Conservation (phyloP, 2,888 invertebrate species). For the Cabera pusaria region DNA sequence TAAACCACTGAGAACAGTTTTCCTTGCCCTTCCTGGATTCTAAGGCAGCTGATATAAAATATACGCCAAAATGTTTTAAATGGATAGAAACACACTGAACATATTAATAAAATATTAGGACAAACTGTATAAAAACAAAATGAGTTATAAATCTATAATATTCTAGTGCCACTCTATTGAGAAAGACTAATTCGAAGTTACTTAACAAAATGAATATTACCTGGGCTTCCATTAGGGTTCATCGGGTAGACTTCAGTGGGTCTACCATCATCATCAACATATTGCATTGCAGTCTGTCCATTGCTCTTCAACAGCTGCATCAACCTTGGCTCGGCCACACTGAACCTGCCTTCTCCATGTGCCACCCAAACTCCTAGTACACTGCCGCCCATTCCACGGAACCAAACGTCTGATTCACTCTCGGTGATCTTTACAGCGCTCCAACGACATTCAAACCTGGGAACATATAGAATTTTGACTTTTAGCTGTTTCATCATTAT, state of each 20-base stretch:
- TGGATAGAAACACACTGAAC: too few relatives aligned
- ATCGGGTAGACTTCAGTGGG: constrained; percentile 94
- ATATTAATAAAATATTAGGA: too few relatives aligned
- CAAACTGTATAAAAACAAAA: too few relatives aligned
- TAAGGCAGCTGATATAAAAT: too few relatives aligned
- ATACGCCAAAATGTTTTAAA: too few relatives aligned
- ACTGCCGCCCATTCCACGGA: constrained; percentile 94
- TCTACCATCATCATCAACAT: constrained; percentile 90
- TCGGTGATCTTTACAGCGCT: constrained; percentile 89
- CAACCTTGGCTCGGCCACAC: constrained; percentile 76
- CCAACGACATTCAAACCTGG: constrained; percentile 88
- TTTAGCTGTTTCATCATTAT: too few relatives aligned
- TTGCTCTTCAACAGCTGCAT: constrained; percentile 76
- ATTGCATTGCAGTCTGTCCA: constrained; percentile 90
- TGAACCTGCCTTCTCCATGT: constrained; percentile 96
- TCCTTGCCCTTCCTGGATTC: too few relatives aligned
- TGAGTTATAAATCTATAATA: too few relatives aligned
- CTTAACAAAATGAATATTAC: too few relatives aligned
- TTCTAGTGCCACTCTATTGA: too few relatives aligned
- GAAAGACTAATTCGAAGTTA: neutral
- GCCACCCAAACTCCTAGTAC: constrained; percentile 98
- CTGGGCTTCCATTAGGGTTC: constrained; percentile 96
- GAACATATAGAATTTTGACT: too few relatives aligned
- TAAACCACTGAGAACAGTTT: too few relatives aligned
- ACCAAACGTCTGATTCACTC: constrained; percentile 89